Percentiles rank a stretch among this genome's conserved stretches.
Evolutionary conservation across 2,797 vertebrate genomes (phyloP).

Genomic region (Girardinus metallicus): DNA sequence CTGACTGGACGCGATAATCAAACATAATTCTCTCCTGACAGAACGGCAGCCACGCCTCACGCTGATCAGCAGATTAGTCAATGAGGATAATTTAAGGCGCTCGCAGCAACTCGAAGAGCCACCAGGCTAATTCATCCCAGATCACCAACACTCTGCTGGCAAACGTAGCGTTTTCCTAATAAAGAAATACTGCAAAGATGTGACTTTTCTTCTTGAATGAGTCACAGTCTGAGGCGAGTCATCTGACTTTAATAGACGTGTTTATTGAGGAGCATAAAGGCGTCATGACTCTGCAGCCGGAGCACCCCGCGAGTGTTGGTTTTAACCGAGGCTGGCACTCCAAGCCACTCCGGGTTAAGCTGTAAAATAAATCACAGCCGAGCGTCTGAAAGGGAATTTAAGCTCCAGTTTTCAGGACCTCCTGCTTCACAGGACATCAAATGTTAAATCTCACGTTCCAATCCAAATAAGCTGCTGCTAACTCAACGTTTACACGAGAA

Average conservation of each 20-base stretch:
- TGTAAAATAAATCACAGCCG: slow-evolving; percentile 45
- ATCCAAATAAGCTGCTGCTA: too few relatives aligned
- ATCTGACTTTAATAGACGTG: slow-evolving; percentile 43
- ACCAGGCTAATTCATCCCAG: slow-evolving; percentile 60
- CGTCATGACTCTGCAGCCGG: slow-evolving; percentile 23
- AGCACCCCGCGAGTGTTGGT: slow-evolving; percentile 14
- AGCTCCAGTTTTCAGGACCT: slow-evolving; percentile 46
- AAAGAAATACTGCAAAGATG: slow-evolving; percentile 45
- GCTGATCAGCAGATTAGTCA: slow-evolving; percentile 70
- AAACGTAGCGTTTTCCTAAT: slow-evolving; percentile 24
- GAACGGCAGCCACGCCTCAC: slow-evolving; percentile 64
- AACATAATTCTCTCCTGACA: slow-evolving; percentile 69
- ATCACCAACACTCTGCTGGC: slow-evolving; percentile 39
- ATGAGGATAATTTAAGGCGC: slow-evolving; percentile 60
- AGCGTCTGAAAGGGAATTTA: slow-evolving; percentile 59
- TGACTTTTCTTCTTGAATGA: slow-evolving; percentile 42
- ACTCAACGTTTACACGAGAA: too few relatives aligned
- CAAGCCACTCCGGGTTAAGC: slow-evolving; percentile 36
- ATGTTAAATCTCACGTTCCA: slow-evolving; percentile 10
- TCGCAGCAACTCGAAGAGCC: slow-evolving; percentile 42
- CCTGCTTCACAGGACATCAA: slow-evolving; percentile 34
- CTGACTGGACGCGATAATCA: slow-evolving; percentile 68
- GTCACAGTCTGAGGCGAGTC: slow-evolving; percentile 38
- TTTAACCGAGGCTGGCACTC: slow-evolving; percentile 25
- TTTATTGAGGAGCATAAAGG: slow-evolving; percentile 37